Percentiles rank a stretch among this genome's conserved stretches.
Evolutionary conservation across 2,888 invertebrate species (phyloP).

Genomic region (Mesopsocus fuscifrons): DNA sequence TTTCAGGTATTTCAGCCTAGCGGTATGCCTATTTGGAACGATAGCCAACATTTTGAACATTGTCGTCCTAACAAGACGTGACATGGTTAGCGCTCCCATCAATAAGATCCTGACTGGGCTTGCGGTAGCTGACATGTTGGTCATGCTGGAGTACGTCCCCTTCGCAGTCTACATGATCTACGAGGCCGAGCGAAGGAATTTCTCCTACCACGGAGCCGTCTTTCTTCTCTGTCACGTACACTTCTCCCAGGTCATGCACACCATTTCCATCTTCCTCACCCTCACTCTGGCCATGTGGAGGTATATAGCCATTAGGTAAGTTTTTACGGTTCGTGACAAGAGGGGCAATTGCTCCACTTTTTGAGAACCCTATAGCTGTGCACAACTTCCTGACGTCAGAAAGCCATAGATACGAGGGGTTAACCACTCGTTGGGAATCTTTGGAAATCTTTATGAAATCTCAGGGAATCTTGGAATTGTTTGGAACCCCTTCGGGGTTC

Average conservation of each 20-base stretch:
- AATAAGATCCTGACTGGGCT: slow-evolving; percentile 69
- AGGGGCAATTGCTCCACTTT: too few relatives aligned
- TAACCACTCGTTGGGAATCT: too few relatives aligned
- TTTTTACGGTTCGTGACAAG: slow-evolving; percentile 15
- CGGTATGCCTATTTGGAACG: slow-evolving; percentile 72
- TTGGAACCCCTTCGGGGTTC: too few relatives aligned
- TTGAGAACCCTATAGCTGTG: too few relatives aligned
- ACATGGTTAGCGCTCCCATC: slow-evolving; percentile 64
- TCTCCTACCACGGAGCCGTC: slow-evolving; percentile 51
- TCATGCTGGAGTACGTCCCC: slow-evolving; percentile 73
- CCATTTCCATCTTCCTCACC: slow-evolving; percentile 65
- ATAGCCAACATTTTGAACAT: slow-evolving; percentile 75
- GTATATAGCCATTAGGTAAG: slow-evolving; percentile 65
- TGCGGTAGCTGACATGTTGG: slow-evolving; percentile 74
- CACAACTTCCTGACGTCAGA: too few relatives aligned
- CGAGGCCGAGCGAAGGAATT: slow-evolving; percentile 33
- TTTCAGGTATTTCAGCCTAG: slow-evolving; percentile 54
- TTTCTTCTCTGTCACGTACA: slow-evolving; percentile 64
- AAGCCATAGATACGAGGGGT: too few relatives aligned
- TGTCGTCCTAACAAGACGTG: slow-evolving; percentile 63
- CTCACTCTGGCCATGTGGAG: slow-evolving; percentile 71
- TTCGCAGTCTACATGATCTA: slow-evolving; percentile 48
- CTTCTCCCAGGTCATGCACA: slow-evolving; percentile 62
- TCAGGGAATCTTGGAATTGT: too few relatives aligned
- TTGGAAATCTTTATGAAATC: too few relatives aligned